These are phyloP conservation scores for Actinopyga echinites DNA, from an alignment of 53 echinoderm and acorn worm species.

Conservation along the genomic window DNA sequence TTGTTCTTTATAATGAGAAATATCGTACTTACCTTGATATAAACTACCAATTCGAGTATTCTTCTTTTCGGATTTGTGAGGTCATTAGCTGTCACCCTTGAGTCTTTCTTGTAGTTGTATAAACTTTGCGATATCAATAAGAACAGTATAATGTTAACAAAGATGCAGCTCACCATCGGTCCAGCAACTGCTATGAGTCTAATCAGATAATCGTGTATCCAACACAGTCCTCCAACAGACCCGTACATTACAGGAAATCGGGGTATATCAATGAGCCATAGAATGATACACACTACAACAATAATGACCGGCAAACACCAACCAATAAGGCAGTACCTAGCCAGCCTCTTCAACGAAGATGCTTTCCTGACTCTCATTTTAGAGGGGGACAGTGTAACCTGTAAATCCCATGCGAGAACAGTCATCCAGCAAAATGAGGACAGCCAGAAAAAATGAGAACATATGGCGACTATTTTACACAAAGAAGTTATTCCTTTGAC, in stretches of 20 bases:
- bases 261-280: not conserved
- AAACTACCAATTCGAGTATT: not conserved
- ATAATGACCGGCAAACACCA: not conserved
- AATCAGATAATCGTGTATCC: not conserved
- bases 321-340: not conserved
- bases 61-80: not conserved
- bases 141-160: not conserved
- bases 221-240: not conserved
- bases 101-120: not conserved
- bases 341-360: not conserved
- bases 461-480: not conserved
- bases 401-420: not conserved
- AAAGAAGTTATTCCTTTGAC: not conserved
- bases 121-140: not conserved
- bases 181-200: not conserved
- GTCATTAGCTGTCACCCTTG: not conserved
- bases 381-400: not conserved
- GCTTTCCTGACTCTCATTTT: not conserved
- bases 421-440: slow-evolving; percentile 5
- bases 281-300: not conserved
- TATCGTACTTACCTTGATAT: not conserved
- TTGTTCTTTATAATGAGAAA: too few relatives aligned
- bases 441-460: not conserved
- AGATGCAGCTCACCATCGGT: not conserved
- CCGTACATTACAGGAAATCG: not conserved